Conservation (phyloP, 2,888 invertebrate genomes). For the Eristalinus aeneus region DNA sequence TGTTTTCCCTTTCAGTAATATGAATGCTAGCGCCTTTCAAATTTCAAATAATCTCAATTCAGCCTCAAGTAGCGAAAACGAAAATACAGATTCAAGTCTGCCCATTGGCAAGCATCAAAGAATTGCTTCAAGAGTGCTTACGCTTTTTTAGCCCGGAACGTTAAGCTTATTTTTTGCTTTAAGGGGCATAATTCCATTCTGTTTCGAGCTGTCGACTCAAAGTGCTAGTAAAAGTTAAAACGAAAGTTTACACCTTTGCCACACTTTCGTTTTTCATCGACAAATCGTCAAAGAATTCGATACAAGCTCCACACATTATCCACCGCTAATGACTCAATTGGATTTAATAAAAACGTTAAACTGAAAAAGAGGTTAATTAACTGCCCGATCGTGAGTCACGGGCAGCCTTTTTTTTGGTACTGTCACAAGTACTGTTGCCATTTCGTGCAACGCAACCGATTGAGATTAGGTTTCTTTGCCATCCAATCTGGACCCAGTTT, state of each 20-base stretch:
- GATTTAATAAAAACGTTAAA: constrained; percentile 9
- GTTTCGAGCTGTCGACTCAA: constrained; percentile 48
- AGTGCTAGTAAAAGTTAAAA: constrained; percentile 46
- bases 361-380: constrained; percentile 9
- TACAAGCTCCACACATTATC: neutral
- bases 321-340: constrained; percentile 18
- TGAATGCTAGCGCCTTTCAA: neutral
- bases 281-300: constrained; percentile 1
- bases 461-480: neutral
- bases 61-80: constrained; percentile 3
- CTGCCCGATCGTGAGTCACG: constrained; percentile 26
- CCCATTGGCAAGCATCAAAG: neutral
- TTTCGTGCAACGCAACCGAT: constrained; percentile 34
- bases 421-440: neutral
- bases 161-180: constrained; percentile 15
- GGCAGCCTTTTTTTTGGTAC: neutral
- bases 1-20: neutral
- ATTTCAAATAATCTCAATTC: constrained; percentile 20
- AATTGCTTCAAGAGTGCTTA: constrained; percentile 1
- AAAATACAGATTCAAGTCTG: neutral
- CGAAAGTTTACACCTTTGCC: constrained; percentile 45
- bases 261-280: constrained; percentile 56
- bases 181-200: neutral
- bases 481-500: constrained; percentile 16
- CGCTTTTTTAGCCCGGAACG: neutral